Base-by-base conservation (phyloP, 2,113 vertebrate genomes). In the Anguilla rostrata region DNA sequence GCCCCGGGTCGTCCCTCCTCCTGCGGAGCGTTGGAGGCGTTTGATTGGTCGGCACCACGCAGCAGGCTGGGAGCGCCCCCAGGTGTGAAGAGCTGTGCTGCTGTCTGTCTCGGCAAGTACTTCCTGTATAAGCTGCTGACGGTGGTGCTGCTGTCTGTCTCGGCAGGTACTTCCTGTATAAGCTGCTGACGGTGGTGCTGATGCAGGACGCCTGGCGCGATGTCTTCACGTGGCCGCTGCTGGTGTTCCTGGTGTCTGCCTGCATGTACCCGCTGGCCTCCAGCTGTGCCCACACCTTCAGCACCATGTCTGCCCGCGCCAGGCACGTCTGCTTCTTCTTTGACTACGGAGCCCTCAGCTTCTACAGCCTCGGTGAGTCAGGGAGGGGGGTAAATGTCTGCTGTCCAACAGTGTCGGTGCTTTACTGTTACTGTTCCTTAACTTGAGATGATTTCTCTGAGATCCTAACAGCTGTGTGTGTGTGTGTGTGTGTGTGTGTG, bases 291-390 rank as follows among this genome's bases (percentile, higher is more conserved):
- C 97, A 98, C 93, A 96, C 97, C 66, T 96, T 97, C 93, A 98
- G 95, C 90, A 93, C 92, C 89, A 96, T 97, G 97, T 98, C 96
- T 6, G 81, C 46, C 1, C 91, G 87, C 0, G 93, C 96, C 0
- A 92, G 96, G 0, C 97, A 98, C 92, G 93, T 97, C 91, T 97
- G 96, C 92, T 98, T 95, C 94, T 98, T 97, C 89, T 96, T 97
- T 0, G 97, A 98, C 84, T 98, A 98, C 0, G 95, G 93, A 0
- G 96, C 96, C 0, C 94, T 98, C 78, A 96, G 97, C 85, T 88
- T 95, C 71, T 98, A 98, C 94, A 95, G 96, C 79, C 88, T 98
- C 60, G 97, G 97, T 98, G 60, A 66, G 56, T 60, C 56, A 60
- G 14, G 18, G 56, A 3, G 60, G 22, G 5, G 22, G 60, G 60